These are phyloP conservation scores for Nycticryphes semicollaris DNA, from an alignment of 2,113 vertebrate genomes.

Conservation along the genomic window DNA sequence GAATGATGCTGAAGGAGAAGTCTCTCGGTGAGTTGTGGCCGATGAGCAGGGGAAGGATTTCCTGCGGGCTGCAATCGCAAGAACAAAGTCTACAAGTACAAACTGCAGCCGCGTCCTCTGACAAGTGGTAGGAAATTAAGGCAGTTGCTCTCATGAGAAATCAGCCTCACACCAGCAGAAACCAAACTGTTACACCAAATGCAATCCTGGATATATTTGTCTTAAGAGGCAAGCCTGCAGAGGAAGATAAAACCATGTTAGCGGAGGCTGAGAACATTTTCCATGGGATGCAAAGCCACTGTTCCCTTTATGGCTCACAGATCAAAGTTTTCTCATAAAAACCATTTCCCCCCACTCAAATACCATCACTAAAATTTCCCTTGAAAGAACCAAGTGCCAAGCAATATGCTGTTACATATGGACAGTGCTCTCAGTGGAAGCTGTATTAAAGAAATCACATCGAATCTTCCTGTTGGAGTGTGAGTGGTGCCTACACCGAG, in stretches of 20 bases:
- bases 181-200: conserved; percentile 19
- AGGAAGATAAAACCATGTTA: conserved; percentile 37
- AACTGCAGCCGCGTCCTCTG: not conserved
- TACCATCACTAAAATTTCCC: conserved; percentile 17
- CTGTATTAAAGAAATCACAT: not conserved
- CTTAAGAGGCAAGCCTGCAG: conserved; percentile 29
- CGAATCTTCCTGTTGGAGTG: not conserved
- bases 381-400: not conserved
- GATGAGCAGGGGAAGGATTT: not conserved
- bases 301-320: conserved; percentile 18
- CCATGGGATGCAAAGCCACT: not conserved
- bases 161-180: conserved; percentile 7
- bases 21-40: accelerated
- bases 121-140: not conserved
- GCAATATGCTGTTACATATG: not conserved
- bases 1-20: not conserved
- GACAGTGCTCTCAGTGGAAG: not conserved
- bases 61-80: accelerated
- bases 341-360: not conserved
- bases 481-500: not conserved
- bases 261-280: not conserved
- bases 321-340: conserved; percentile 56
- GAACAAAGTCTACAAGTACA: not conserved
- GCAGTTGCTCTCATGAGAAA: not conserved
- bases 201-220: conserved; percentile 20